Evolutionary conservation across 2,113 vertebrate genomes (phyloP), one percentile per base, ranked within the genome.

Genomic region (Gobiocypris rarus): DNA sequence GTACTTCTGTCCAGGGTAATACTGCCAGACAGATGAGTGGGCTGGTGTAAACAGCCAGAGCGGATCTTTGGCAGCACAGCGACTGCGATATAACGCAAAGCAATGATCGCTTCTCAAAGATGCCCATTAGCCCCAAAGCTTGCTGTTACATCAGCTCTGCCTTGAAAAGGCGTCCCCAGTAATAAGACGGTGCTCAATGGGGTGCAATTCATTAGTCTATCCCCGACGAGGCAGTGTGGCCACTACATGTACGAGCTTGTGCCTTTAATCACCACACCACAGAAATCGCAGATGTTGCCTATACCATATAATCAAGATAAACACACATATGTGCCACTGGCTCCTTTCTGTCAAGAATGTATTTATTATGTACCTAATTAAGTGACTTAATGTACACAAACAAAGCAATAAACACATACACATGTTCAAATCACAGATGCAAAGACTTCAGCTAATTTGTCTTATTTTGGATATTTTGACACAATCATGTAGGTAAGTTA

Each of bases 1-100:
- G 56, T 84, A 85, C 80, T 76, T 54, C 90, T 92, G 90, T 91
- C 93, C 87, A 90, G 90, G 89, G 91, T 92, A 92, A 92, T 90
- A 73, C 15, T 24, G 75, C 22, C 76, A 59, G 74, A 76, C 85
- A 70, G 75, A 80, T 56, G 75, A 41, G 75, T 83, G 75, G 85
- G 81, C 75, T 74, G 75, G 87, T 89, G 91, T 90, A 90, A 90
- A 89, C 90, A 93, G 88, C 84, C 89, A 91, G 89, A 91, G 87
- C 85, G 82, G 85, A 90, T 90, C 82, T 85, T 87, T 92, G 87
- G 71, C 86, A 87, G 89, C 87, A 85, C 82, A 75, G 88, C 61
- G 58, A 79, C 67, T 80, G 34, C 76, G n/a, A 50, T 56, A 61
- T 56, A 77, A 59, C 50, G 7, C 76, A 85, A 80, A 73, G 52